Evolutionary conservation across 1,140 invertebrate species (phyloP), one percentile per base, ranked within the genome.

Genomic region (Copidosoma floridanum): DNA sequence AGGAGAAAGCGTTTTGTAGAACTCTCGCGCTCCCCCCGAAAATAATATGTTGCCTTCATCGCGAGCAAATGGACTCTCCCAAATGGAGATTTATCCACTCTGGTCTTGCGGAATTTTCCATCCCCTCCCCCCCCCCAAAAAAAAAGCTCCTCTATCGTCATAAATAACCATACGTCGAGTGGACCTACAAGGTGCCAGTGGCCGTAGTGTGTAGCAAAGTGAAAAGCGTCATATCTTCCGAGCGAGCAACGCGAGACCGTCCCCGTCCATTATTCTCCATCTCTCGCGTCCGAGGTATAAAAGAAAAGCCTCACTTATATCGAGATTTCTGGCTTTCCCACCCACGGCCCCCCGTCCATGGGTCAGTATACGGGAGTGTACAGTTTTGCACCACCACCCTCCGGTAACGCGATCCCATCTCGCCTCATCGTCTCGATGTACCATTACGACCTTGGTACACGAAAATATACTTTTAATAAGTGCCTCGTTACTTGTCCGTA

Each of bases 261-360:
- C 41, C 64, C 64, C 63, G 68, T 75, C 74, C 72, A 76, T 78
- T 76, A 78, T 73, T 76, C 76, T 76, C 76, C 76, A 78, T 78
- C 76, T 75, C 61, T 64, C 64, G 40, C n/a, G 23, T 32, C 40
- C 55, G 63, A 72, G 71, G 70, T 74, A 78, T 75, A 72, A 75
- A 76, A 74, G 75, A 74, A 71, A 76, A 71, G 72, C 71, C 70
- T 77, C 74, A 75, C 72, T 74, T 76, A 73, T 74, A 71, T 76
- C 73, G 73, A 73, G 70, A 76, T 76, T 72, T 68, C 68, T 70
- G 65, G 68, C 70, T 64, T 69, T 65, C 60, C 57, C 51, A 47
- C 61, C 40, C 57, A 37, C 32, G 14, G 16, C 12, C 20, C 46
- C 37, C 41, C 29, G 24, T 6, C 59, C 32, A n/a, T 21, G 4